These are phyloP conservation scores for Emydura subglobosa DNA, from an alignment of 2,113 vertebrate species.

Conservation along the genomic window DNA sequence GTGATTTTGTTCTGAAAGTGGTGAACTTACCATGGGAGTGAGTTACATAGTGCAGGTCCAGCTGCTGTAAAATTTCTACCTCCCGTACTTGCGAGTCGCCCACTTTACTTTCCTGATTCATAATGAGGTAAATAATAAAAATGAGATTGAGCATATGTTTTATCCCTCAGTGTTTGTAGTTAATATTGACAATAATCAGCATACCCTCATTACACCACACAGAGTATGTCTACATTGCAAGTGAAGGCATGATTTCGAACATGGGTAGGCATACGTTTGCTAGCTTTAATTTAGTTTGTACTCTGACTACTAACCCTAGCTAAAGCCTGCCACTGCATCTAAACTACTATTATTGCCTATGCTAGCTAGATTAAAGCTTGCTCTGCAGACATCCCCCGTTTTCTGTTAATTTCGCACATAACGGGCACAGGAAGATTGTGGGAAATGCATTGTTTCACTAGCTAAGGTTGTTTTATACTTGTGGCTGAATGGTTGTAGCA, in stretches of 20 bases:
- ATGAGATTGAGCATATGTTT: conserved; percentile 17
- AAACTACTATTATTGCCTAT: background rate
- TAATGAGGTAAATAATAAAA: conserved; percentile 11
- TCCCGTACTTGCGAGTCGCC: background rate
- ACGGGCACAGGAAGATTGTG: background rate
- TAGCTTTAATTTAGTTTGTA: no score
- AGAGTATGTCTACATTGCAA: background rate
- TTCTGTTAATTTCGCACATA: background rate
- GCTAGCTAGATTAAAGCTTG: background rate
- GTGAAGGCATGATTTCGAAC: background rate
- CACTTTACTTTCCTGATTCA: background rate
- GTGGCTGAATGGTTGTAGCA: background rate
- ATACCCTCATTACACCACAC: conserved; percentile 34
- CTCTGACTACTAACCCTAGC: background rate
- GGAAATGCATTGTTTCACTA: background rate
- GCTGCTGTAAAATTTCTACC: background rate
- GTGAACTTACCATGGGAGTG: background rate
- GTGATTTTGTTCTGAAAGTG: background rate
- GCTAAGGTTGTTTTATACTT: background rate
- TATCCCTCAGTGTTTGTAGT: conserved; percentile 15
- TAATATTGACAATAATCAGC: conserved; percentile 27
- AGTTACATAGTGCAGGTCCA: accelerated
- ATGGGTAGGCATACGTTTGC: background rate
- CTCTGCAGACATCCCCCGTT: background rate
- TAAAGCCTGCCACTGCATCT: background rate